These are phyloP conservation scores for Zingel zingel DNA, from an alignment of 2,113 vertebrate genomes.

Conservation along the genomic window DNA sequence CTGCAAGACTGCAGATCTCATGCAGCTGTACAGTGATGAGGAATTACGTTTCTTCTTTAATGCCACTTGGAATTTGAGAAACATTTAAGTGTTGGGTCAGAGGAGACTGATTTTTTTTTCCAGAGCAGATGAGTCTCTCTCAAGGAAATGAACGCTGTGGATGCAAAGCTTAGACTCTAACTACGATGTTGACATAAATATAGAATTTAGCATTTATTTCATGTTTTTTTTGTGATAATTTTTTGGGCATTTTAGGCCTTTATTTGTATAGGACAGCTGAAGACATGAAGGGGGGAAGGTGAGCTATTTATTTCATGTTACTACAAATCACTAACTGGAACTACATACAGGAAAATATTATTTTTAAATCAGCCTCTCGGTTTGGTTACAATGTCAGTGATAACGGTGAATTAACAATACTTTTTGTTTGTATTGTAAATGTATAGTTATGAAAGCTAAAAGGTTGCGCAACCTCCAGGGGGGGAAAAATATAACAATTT, in stretches of 20 bases:
- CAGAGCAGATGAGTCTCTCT: neutral
- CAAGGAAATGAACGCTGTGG: neutral
- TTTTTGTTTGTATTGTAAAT: too few species aligned
- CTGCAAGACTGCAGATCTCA: conserved; percentile 4
- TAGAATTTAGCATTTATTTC: neutral
- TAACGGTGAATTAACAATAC: neutral
- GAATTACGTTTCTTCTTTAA: neutral
- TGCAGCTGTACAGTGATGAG: neutral
- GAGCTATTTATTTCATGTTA: neutral
- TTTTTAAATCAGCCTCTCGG: neutral
- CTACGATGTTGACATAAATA: neutral
- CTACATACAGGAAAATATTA: neutral
- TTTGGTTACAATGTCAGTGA: neutral
- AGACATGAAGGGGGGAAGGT: too few species aligned
- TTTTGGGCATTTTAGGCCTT: too few species aligned
- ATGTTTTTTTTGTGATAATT: too few species aligned
- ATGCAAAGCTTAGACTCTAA: neutral
- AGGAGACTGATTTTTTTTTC: neutral
- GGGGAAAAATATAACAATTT: neutral
- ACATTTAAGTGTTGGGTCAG: neutral
- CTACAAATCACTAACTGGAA: neutral
- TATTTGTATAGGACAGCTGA: too few species aligned
- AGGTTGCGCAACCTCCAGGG: too few species aligned
- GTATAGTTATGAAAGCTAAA: too few species aligned
- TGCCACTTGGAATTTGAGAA: neutral